phyloP scores from a whole-genome alignment of 2,888 invertebrate species.

The Norana najaformis region DNA sequence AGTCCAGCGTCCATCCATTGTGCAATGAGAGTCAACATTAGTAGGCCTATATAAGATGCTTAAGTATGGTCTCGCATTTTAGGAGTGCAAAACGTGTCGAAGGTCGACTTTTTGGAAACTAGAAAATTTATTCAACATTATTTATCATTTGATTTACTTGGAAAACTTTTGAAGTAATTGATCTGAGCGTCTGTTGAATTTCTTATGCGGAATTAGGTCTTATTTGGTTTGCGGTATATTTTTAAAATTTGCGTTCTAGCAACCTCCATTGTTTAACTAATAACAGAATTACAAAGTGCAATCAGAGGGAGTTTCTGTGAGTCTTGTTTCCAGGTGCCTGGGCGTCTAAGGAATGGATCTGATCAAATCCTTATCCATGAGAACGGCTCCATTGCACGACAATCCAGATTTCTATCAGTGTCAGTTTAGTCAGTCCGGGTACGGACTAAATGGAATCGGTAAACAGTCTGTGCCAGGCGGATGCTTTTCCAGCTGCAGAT shows the following conservation, averaged over 20 bases:
- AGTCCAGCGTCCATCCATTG: neutral
- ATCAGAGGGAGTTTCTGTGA: neutral
- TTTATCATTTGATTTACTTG: neutral
- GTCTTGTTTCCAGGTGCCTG: neutral
- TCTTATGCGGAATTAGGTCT: neutral
- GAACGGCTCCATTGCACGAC: neutral
- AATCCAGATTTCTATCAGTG: neutral
- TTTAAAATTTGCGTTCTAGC: neutral
- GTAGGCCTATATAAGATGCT: neutral
- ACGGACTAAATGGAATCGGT: neutral
- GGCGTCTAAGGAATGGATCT: neutral
- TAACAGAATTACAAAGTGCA: neutral
- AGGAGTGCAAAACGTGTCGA: neutral
- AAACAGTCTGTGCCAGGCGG: neutral
- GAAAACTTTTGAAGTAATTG: neutral
- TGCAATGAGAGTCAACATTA: neutral
- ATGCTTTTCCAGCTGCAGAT: neutral
- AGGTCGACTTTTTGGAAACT: neutral
- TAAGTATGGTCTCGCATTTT: neutral
- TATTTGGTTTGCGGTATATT: neutral
- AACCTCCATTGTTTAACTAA: neutral
- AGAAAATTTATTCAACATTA: neutral
- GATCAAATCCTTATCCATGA: neutral
- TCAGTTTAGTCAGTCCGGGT: neutral
- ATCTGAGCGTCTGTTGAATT: neutral